phyloP scores from a whole-genome alignment of 2,888 invertebrate genomes.

The Tolmerus cingulatus region DNA sequence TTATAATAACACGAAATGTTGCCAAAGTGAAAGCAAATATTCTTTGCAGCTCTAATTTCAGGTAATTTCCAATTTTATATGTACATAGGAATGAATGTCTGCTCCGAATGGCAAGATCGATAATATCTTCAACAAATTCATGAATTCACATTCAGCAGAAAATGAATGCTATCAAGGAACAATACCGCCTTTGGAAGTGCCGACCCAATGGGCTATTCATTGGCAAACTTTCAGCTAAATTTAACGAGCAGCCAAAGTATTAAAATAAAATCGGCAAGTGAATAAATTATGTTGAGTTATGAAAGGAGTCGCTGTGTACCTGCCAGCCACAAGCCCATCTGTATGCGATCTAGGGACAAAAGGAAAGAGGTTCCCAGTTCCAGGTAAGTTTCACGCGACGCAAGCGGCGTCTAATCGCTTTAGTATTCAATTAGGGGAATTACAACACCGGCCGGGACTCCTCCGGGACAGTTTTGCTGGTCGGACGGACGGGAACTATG shows the following conservation, averaged over 20 bases:
- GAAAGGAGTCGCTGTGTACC: not conserved
- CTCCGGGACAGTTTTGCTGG: not conserved
- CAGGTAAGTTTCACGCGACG: not conserved
- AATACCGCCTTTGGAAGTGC: not conserved
- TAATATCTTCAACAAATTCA: not conserved
- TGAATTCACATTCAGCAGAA: not conserved
- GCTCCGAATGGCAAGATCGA: not conserved
- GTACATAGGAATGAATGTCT: not conserved
- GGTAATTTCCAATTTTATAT: not conserved
- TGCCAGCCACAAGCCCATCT: not conserved
- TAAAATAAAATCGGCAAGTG: not conserved
- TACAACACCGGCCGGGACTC: constrained; percentile 6
- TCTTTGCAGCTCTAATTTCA: not conserved
- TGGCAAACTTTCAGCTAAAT: not conserved
- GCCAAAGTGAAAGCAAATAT: no score
- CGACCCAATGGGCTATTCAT: not conserved
- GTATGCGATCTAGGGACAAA: not conserved
- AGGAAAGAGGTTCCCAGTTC: not conserved
- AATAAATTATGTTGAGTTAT: not conserved
- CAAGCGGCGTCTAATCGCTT: not conserved
- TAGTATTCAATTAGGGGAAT: constrained; percentile 34
- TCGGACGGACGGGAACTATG: not conserved
- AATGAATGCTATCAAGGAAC: not conserved
- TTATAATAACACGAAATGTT: no score
- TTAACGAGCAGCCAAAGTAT: not conserved